Percentiles rank a stretch among this genome's conserved stretches.
These are phyloP conservation scores for Perca fluviatilis DNA, from an alignment of 2,113 vertebrate species.

Conservation along the genomic window DNA sequence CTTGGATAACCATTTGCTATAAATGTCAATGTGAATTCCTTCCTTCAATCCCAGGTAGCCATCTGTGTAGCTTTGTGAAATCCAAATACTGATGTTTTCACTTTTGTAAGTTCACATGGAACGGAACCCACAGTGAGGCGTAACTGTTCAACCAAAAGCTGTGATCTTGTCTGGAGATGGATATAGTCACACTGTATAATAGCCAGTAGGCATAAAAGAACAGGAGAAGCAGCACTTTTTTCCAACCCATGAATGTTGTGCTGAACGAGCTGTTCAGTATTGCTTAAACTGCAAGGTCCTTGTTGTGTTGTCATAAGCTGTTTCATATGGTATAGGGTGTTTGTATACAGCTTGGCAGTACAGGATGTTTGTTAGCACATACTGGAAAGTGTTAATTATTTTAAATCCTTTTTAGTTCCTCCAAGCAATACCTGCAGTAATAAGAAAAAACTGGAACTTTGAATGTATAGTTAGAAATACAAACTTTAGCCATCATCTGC, in stretches of 20 bases:
- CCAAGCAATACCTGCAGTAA: not conserved
- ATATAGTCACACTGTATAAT: not conserved
- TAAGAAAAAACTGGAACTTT: not conserved
- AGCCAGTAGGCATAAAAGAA: not conserved
- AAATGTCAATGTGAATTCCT: not conserved
- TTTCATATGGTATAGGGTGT: slow-evolving; percentile 8
- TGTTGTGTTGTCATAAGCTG: slow-evolving; percentile 30
- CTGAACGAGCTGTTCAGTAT: slow-evolving; percentile 12
- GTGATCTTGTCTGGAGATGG: not conserved
- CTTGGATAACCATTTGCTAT: not conserved
- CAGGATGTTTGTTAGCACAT: slow-evolving; percentile 1
- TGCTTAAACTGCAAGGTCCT: slow-evolving; percentile 12
- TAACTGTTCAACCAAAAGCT: not conserved
- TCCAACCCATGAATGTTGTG: not conserved
- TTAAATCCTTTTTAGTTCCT: slow-evolving; percentile 9
- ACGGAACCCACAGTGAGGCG: not conserved
- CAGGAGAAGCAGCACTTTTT: slow-evolving; percentile 16
- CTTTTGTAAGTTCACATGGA: not conserved
- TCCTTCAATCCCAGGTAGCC: too few relatives aligned
- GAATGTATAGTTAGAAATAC: not conserved
- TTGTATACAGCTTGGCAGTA: not conserved
- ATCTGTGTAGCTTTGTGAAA: not conserved
- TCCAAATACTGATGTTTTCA: not conserved
- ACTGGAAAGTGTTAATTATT: not conserved
- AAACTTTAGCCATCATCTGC: slow-evolving; percentile 11